phyloP scores from a whole-genome alignment of 2,888 invertebrate species.

The Polymixis lichenea region DNA sequence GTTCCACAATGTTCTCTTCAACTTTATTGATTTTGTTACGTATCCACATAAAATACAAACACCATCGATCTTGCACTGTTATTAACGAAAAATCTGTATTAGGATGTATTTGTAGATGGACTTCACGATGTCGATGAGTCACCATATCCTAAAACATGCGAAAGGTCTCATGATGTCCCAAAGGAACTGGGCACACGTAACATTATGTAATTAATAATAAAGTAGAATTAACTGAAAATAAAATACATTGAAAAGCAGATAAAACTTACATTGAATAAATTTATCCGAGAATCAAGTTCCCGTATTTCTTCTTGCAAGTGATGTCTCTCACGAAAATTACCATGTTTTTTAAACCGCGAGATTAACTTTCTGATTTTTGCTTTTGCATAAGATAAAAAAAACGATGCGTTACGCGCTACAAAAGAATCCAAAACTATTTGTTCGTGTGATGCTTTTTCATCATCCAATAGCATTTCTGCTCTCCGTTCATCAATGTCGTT shows the following conservation, averaged over 20 bases:
- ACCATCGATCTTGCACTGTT: conserved; percentile 75
- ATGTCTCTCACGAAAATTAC: conserved; percentile 14
- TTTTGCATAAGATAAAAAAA: conserved; percentile 68
- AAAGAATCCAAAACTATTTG: conserved; percentile 32
- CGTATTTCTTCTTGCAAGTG: conserved; percentile 56
- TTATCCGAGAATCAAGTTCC: conserved; percentile 68
- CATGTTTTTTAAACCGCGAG: conserved; percentile 41
- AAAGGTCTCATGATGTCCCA: background rate
- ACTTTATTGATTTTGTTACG: conserved; percentile 58
- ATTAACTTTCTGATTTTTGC: conserved; percentile 63
- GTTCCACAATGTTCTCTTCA: conserved; percentile 63
- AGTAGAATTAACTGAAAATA: background rate
- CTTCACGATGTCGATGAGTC: conserved; percentile 32
- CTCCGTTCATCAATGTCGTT: conserved; percentile 66
- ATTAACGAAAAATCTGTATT: conserved; percentile 61
- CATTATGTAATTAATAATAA: background rate
- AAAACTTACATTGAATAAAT: conserved; percentile 75
- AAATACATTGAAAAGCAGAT: background rate
- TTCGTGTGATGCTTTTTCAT: conserved; percentile 64
- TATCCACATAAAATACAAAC: conserved; percentile 80
- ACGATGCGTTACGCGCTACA: conserved; percentile 56
- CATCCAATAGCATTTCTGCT: conserved; percentile 72
- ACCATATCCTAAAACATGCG: conserved; percentile 72
- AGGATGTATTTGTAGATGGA: conserved; percentile 28
- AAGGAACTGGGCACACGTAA: background rate